Percentiles rank a stretch among this genome's conserved stretches.
These are phyloP conservation scores for Petrocephalus sullivani DNA, from an alignment of 2,797 vertebrate species.

Conservation along the genomic window DNA sequence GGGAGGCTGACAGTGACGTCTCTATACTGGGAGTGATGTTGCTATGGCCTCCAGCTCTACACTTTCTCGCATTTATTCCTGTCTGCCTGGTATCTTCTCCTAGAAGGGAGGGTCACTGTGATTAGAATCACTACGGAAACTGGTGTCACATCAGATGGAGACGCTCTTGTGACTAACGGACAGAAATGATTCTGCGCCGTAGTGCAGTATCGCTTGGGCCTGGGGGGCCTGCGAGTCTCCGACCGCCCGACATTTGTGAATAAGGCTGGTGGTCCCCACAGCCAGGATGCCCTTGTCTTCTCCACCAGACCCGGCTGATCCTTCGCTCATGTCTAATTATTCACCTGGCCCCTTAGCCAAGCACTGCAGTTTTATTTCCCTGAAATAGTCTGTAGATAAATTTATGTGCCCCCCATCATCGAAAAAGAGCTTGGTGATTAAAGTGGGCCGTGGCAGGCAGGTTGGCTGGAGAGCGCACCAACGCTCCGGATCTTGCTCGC, in stretches of 20 bases:
- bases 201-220: not conserved
- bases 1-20: not conserved
- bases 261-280: not conserved
- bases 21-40: not conserved
- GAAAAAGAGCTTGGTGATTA: not conserved
- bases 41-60: not conserved
- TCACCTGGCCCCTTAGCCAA: not conserved
- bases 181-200: not conserved
- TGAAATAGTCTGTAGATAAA: not conserved
- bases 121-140: not conserved
- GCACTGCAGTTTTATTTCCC: not conserved
- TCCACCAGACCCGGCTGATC: not conserved
- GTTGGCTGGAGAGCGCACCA: not conserved
- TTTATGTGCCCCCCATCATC: not conserved
- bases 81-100: conserved; percentile 2
- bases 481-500: not conserved
- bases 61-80: not conserved
- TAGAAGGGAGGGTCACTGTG: not conserved
- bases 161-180: conserved; percentile 10
- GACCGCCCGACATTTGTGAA: not conserved
- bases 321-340: not conserved
- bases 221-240: not conserved
- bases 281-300: not conserved
- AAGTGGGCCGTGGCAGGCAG: not conserved
- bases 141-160: not conserved